phyloP scores from a whole-genome alignment of 2,888 invertebrate species.

The Branchellion lobata region DNA sequence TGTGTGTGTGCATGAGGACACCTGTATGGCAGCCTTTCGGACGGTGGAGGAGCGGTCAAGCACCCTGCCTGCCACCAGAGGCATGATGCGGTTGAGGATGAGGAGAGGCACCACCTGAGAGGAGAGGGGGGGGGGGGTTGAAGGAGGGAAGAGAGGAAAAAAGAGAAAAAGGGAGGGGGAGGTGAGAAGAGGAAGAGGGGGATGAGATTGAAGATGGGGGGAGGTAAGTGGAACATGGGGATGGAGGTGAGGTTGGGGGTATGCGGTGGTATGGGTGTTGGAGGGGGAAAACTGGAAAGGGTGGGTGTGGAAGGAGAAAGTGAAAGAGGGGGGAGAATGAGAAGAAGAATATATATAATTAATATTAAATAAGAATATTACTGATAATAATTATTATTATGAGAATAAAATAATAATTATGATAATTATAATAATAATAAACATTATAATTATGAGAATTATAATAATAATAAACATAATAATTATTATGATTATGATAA shows the following conservation, averaged over 20 bases:
- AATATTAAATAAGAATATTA: too few species aligned
- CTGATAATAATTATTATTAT: too few species aligned
- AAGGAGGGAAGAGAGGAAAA: neutral
- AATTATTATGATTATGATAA: neutral
- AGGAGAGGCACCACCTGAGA: constrained; percentile 69
- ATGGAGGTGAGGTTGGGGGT: neutral
- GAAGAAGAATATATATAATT: too few species aligned
- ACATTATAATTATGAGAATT: neutral
- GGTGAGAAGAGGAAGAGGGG: neutral
- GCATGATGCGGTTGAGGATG: constrained; percentile 71
- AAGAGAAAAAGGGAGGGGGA: neutral
- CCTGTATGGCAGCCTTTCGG: constrained; percentile 77
- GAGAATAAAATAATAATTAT: neutral
- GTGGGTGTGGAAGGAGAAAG: too few species aligned
- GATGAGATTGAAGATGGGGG: neutral
- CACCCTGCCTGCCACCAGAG: constrained; percentile 71
- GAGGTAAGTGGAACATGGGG: neutral
- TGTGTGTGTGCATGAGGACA: too few species aligned
- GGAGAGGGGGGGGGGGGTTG: neutral
- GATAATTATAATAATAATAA: neutral
- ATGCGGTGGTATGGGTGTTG: too few species aligned
- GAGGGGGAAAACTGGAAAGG: too few species aligned
- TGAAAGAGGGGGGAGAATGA: too few species aligned
- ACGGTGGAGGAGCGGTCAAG: constrained; percentile 81
- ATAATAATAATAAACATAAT: neutral